Conservation (phyloP, 1,140 invertebrate genomes). For the Drosophila ananassae region DNA sequence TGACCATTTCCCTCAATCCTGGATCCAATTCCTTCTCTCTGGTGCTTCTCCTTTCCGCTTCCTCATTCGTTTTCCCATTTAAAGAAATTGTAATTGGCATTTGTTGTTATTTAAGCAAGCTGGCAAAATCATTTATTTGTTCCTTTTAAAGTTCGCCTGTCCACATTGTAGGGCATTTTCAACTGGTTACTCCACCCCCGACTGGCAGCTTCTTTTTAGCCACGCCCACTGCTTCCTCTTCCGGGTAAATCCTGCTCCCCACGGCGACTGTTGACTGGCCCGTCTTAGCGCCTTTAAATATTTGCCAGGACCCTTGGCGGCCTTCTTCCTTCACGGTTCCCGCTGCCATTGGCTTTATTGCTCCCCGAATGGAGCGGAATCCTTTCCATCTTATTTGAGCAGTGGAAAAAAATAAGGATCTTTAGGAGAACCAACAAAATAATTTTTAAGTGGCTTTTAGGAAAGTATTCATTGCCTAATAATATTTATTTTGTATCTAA, state of each 20-base stretch:
- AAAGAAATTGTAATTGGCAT: constrained; percentile 79
- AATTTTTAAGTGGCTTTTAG: neutral
- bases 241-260: neutral
- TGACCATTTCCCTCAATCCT: constrained; percentile 22
- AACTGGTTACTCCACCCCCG: neutral
- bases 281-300: constrained; percentile 71
- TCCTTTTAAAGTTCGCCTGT: constrained; percentile 47
- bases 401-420: neutral
- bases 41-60: neutral
- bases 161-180: constrained; percentile 43
- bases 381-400: constrained; percentile 24
- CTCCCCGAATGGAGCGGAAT: constrained; percentile 58
- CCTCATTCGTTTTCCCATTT: constrained; percentile 45
- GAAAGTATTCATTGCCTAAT: neutral
- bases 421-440: no score
- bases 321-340: constrained; percentile 27
- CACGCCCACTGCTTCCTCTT: neutral
- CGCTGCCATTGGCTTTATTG: constrained; percentile 61
- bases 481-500: neutral
- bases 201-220: constrained; percentile 12
- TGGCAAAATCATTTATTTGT: constrained; percentile 62
- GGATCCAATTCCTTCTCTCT: neutral
- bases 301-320: constrained; percentile 55
- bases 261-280: constrained; percentile 25
- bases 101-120: constrained; percentile 71